Percentiles rank a stretch among this genome's conserved stretches.
These are phyloP conservation scores for Sapajus apella DNA, from an alignment of 2,113 vertebrate species.

Conservation along the genomic window DNA sequence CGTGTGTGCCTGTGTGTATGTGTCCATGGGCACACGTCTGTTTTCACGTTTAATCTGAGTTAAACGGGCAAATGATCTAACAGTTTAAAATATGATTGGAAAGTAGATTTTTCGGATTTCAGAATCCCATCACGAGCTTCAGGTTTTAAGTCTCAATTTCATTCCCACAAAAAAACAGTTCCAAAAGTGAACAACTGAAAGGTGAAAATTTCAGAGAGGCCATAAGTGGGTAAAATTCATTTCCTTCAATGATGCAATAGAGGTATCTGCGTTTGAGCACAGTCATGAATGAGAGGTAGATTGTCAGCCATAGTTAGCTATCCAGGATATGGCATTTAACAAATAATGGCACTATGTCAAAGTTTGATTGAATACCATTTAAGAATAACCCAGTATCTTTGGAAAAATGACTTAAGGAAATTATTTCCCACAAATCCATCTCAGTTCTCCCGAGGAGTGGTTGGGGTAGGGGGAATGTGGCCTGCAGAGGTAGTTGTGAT, in stretches of 20 bases:
- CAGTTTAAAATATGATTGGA: not conserved
- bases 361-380: not conserved
- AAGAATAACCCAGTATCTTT: not conserved
- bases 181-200: not conserved
- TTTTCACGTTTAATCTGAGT: not conserved
- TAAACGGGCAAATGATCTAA: not conserved
- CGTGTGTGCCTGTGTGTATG: not conserved
- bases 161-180: not conserved
- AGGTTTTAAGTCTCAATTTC: conserved; percentile 11
- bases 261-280: not conserved
- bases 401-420: conserved; percentile 12
- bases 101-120: not conserved
- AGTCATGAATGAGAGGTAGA: not conserved
- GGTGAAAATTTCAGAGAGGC: not conserved
- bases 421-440: not conserved
- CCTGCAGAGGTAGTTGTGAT: not conserved
- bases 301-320: not conserved
- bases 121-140: not conserved
- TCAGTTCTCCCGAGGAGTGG: not conserved
- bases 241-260: not conserved
- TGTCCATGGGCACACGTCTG: not conserved
- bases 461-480: no score
- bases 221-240: not conserved
- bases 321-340: not conserved
- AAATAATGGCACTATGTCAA: not conserved